Base-by-base conservation (phyloP, 2,797 vertebrate species). In the Lutjanus campechanus region DNA sequence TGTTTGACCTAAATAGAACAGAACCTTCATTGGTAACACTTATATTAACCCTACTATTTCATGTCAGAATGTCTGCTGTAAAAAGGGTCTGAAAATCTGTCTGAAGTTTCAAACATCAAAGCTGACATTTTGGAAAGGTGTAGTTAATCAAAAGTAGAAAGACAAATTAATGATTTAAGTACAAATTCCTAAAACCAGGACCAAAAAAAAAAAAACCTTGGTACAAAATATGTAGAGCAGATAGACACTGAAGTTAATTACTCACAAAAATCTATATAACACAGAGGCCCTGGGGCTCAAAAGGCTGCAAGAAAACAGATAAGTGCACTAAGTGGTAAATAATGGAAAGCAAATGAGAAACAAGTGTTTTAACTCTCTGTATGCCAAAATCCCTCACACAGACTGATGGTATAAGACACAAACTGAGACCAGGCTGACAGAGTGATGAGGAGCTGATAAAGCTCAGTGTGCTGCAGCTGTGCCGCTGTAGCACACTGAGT, bases 101-200 rank as follows among this genome's bases (percentile, higher is more conserved):
- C 16, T 54, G 19, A 11, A 13, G 5, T 47, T 15, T 46, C 1
- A 9, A 20, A 20, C 11, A 11, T 53, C 11, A 53, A 20, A 53
- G 17, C 10, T 20, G n/a, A 5, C 51, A 20, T 19, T 51, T 51
- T 51, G 17, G 17, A 19, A 56, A 29, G 29, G 29, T 25, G 13
- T 7, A 56, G 54, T 46, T 2, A 47, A 13, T 53, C 16, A 16
- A 15, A 70, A 49, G 8, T 59, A 40, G 17, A 59, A 59, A 54
- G 1, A 62, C 0, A 53, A 29, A 44, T 44, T 9, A 22, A 19
- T 59, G 4, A 0, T 10, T 0, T 0, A n/a, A 36, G 4, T 54
- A 41, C 46, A 46, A 46, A 63, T 63, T 13, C 16, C n/a, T 17
- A 12, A 69, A 62, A 51, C 8, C 2, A 51, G 13, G 46, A 15